Evolutionary conservation across 2,888 invertebrate species (phyloP), one percentile per base, ranked within the genome.

Genomic region (Ischnura elegans): DNA sequence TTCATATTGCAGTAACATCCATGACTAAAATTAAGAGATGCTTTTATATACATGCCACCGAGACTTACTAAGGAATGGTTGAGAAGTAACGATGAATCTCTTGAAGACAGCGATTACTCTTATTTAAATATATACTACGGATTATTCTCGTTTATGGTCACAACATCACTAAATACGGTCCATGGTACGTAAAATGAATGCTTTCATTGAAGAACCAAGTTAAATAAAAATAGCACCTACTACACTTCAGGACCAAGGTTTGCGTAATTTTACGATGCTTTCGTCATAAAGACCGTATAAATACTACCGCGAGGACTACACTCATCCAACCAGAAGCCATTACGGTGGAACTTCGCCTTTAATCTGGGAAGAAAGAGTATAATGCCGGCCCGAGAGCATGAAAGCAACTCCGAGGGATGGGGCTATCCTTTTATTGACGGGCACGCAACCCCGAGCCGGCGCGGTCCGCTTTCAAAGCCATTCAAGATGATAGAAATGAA

Each of bases 401-500:
- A 76, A 76, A 76, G 36, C 76, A 76, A 76, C 29, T 36, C 61
- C 5, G 76, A 36, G 36, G 36, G 36, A 76, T 3, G 76, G n/a
- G 13, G 76, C 36, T 76, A 29, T 25, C 76, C 13, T 76, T 76
- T 76, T 76, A 76, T 76, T 76, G 36, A 76, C 36, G 36, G 76
- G 36, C 76, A 76, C 76, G 76, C 36, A 76, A 76, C 76, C 76
- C 76, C 36, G 6, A 25, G 76, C 36, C n/a, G 51, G 16, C 76
- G 76, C 13, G 29, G 76, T 13, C 29, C 36, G 76, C 76, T 76
- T 76, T 76, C 36, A 76, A 76, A 76, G 16, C 76, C 76, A 76
- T 76, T 76, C 36, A 76, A 76, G 76, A 76, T 76, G 76, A 76
- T 76, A 76, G 36, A 51, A 76, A 76, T 36, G 36, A 55, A 87